These are phyloP conservation scores for Ophioninae sp. DNA, from an alignment of 2,888 invertebrate genomes.

Conservation along the genomic window DNA sequence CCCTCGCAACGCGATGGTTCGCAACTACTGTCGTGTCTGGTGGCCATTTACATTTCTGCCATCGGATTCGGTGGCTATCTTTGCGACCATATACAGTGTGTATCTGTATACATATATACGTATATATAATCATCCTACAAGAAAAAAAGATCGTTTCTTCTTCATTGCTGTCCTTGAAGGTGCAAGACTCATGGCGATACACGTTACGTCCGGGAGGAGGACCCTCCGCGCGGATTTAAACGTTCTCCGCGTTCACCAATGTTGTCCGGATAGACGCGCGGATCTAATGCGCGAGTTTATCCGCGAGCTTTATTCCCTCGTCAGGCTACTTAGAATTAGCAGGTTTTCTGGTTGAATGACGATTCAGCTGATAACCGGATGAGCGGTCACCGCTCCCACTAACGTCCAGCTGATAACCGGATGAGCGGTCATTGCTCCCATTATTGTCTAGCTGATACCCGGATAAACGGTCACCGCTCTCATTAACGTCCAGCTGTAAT, in stretches of 20 bases:
- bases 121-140: not conserved
- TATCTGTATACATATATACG: not conserved
- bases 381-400: too few relatives aligned
- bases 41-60: conserved; percentile 58
- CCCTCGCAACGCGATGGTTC: conserved; percentile 24
- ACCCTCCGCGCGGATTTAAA: conserved; percentile 15
- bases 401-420: too few relatives aligned
- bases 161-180: conserved; percentile 34
- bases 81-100: conserved; percentile 30
- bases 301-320: not conserved
- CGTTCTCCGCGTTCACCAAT: conserved; percentile 9
- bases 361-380: too few relatives aligned
- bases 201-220: conserved; percentile 23
- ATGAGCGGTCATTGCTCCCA: too few relatives aligned
- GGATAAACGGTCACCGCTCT: too few relatives aligned
- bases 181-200: conserved; percentile 2
- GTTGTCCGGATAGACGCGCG: not conserved
- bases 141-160: conserved; percentile 49
- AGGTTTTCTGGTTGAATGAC: too few relatives aligned
- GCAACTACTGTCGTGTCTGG: conserved; percentile 54
- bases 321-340: not conserved
- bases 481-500: too few relatives aligned
- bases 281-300: not conserved
- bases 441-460: too few relatives aligned
- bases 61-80: conserved; percentile 33